Evolutionary conservation across 1,140 invertebrate species (phyloP).

Genomic region (Potamilus streckersoni): DNA sequence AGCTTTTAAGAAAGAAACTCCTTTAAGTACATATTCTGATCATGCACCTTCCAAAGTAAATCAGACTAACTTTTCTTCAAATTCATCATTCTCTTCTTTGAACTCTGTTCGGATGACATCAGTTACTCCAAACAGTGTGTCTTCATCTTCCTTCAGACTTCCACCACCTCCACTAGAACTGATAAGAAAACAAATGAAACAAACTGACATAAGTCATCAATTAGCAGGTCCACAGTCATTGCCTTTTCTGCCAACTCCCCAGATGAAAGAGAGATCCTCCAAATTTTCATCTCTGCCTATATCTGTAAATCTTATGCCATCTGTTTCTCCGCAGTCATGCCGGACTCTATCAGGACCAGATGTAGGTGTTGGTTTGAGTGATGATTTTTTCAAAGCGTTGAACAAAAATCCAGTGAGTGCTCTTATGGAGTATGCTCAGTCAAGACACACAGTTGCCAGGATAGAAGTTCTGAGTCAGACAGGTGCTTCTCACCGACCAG

Average conservation of each 20-base stretch:
- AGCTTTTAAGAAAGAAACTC: background rate
- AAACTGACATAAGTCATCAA: background rate
- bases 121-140: no score
- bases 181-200: background rate
- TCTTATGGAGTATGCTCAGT: constrained; percentile 69
- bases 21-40: background rate
- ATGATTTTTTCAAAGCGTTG: constrained; percentile 67
- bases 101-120: no score
- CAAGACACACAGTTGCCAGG: constrained; percentile 59
- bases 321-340: background rate
- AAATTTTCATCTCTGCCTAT: constrained; percentile 8
- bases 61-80: no score
- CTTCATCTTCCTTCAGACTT: no score
- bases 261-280: background rate
- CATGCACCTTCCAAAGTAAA: no score
- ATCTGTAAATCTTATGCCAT: background rate
- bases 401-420: constrained; percentile 71
- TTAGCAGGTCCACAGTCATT: constrained; percentile 19
- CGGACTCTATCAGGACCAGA: constrained; percentile 1
- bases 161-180: background rate
- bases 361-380: constrained; percentile 38
- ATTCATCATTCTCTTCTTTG: no score
- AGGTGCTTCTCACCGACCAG: constrained; percentile 67
- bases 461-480: constrained; percentile 63
- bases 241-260: constrained; percentile 2